Evolutionary conservation across 2,113 vertebrate species (phyloP), one percentile per base, ranked within the genome.

Genomic region (Ahaetulla prasina): DNA sequence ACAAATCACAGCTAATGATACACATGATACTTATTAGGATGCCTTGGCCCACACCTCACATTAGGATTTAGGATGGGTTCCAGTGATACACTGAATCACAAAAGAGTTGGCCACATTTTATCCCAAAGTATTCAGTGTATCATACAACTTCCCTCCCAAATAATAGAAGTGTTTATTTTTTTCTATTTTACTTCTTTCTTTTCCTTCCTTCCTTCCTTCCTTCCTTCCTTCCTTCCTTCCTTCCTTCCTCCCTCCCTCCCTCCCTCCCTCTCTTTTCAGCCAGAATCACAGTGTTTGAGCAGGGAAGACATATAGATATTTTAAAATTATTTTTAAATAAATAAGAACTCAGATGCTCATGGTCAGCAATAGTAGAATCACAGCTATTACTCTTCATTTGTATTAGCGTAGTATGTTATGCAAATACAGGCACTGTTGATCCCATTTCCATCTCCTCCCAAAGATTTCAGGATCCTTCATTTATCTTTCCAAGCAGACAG

Each of bases 181-280:
- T 68, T 20, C 30, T 14, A 14, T 14, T 63, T 63, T 63, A 30
- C 52, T 53, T 4, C 52, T 63, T 63, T 5, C 25, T 60, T 30
- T 3, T 18, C 2, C 5, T 4, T 6, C 11, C 10, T 25, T 8
- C 3, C 55, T 60, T 25, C 1, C 12, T 52, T 52, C 9, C 50
- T 14, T 14, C 22, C 18, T 10, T 4, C 3, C 9, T 8, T 12
- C 3, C 3, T 2, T 16, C 4, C 4, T 3, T 4, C 11, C 10
- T 25, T 8, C 52, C 52, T 53, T 20, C 52, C 16, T 57, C 23
- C 57, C 57, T 30, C 25, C 60, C 60, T 14, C 11, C 27, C 16
- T 20, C 7, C 12, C 57, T 30, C 30, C 30, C 45, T 14, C 55
- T 25, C 8, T 57, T 25, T 57, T 25, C 12, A n/a, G 16, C 7